Base-by-base conservation (phyloP, 2,113 vertebrate species). In the Condylura cristata region DNA sequence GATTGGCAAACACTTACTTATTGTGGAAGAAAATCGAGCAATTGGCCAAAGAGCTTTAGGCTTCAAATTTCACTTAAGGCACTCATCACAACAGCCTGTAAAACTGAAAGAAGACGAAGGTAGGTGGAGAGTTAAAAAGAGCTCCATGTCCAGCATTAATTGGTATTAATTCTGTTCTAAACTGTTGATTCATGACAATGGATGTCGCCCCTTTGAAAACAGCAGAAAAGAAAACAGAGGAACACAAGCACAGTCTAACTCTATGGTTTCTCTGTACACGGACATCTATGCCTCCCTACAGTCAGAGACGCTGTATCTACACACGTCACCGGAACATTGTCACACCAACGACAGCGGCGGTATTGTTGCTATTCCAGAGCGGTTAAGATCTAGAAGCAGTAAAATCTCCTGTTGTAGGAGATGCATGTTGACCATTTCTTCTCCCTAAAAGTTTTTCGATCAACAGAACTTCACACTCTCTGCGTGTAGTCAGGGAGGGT, bases 401-500 rank as follows among this genome's bases (percentile, higher is more conserved):
- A 22, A 22, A 48, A 63, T 44, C 82, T 96, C 51, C 75, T 34
- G 58, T 48, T 90, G 74, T 41, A 53, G 48, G 60, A 95, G 11
- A 60, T 1, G 1, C 32, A 30, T 61, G 56, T 34, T 30, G 90
- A 30, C 20, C 74, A 46, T 72, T 83, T 41, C 16, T 17, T 48
- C 16, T n/a, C 24, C 46, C n/a, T 92, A 39, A 18, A 79, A 71
- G 71, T 70, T 34, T 66, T 41, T 78, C 39, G 80, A 39, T 75
- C 37, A 13, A 37, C 71, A 81, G 95, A 95, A 4, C 2, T 60
- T 22, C 17, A 60, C 18, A 8, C 7, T 75, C 61, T 58, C 56
- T 37, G 97, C 99, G 98, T 93, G 98, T 98, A 95, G 94, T 99
- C 98, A 78, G 98, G 98, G 79, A 97, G 2, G 0, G 96, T 98